Conservation (phyloP, 2,888 invertebrate species). For the Griposia aprilina region DNA sequence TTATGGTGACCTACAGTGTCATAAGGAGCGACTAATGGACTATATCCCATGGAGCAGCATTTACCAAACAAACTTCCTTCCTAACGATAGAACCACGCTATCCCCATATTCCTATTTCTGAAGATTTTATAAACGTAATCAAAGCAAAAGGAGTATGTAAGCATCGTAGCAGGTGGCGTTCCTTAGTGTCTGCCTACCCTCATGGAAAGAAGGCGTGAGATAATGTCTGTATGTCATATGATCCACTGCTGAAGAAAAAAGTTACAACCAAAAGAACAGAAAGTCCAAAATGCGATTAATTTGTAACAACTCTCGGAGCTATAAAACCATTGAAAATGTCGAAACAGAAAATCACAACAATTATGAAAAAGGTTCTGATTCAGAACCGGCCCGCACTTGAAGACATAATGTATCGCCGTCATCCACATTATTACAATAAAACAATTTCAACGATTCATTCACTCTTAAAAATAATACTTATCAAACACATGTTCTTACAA, state of each 20-base stretch:
- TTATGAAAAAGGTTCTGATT: neutral
- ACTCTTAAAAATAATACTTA: constrained; percentile 25
- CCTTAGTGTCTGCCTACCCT: neutral
- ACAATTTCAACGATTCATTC: constrained; percentile 24
- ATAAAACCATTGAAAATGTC: neutral
- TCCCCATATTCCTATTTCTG: too few species aligned
- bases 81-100: neutral
- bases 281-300: neutral
- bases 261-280: neutral
- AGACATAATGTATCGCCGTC: constrained; percentile 27
- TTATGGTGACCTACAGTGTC: constrained; percentile 20
- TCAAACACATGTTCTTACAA: constrained; percentile 49
- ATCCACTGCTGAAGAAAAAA: neutral
- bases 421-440: constrained; percentile 1
- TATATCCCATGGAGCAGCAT: neutral
- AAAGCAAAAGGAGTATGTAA: neutral
- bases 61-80: neutral
- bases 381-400: neutral
- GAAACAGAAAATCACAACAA: neutral
- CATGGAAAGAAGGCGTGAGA: neutral
- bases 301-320: neutral
- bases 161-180: neutral
- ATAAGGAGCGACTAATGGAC: neutral
- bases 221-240: neutral
- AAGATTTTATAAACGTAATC: neutral